A percentile compares a stretch with the other conserved stretches of the same genome.
phyloP scores from a whole-genome alignment of 2,113 vertebrate genomes.

The Aptenodytes patagonicus region DNA sequence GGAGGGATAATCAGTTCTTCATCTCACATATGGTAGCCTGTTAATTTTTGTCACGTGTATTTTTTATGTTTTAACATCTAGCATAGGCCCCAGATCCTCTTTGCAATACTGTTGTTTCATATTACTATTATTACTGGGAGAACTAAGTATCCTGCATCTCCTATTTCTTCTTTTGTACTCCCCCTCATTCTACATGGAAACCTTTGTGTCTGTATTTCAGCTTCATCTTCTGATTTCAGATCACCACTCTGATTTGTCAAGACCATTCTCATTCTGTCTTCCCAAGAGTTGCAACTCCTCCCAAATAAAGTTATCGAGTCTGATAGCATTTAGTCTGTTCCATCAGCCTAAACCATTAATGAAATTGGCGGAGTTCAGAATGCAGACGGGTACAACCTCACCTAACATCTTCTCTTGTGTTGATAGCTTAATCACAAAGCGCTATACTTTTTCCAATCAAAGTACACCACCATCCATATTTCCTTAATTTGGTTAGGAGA shows the following conservation, averaged over 20 bases:
- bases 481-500: background rate
- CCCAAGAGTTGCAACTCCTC: background rate
- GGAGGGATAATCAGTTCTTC: background rate
- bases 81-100: background rate
- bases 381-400: background rate
- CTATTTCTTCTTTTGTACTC: background rate
- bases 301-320: background rate
- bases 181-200: background rate
- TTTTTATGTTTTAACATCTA: background rate
- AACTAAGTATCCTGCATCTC: background rate
- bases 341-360: background rate
- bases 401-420: background rate
- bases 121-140: background rate
- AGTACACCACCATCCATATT: background rate
- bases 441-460: background rate
- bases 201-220: background rate
- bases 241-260: background rate
- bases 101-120: background rate
- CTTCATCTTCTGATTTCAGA: background rate
- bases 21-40: background rate
- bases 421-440: background rate
- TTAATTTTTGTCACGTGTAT: background rate
- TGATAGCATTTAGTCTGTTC: background rate
- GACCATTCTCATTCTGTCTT: background rate
- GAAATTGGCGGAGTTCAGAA: background rate